These are phyloP conservation scores for Orthonyx spaldingii DNA, from an alignment of 2,113 vertebrate genomes.

Conservation along the genomic window DNA sequence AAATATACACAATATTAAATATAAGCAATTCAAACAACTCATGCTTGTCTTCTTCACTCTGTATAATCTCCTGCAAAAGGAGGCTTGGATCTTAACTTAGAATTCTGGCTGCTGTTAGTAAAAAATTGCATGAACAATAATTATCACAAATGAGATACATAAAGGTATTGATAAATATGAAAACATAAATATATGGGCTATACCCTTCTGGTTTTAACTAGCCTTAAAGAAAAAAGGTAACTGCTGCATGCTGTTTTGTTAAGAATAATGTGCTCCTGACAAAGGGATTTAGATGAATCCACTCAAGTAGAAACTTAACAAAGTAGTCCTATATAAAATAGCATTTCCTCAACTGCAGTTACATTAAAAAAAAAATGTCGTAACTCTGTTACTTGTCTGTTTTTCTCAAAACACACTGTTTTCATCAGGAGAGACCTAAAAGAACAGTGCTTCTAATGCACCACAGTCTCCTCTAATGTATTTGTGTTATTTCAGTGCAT, in stretches of 20 bases:
- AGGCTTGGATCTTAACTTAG: not conserved
- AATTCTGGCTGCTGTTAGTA: not conserved
- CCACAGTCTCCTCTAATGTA: constrained; percentile 5
- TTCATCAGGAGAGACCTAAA: not conserved
- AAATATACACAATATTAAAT: not conserved
- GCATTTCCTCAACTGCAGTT: not conserved
- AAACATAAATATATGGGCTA: not conserved
- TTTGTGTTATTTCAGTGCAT: constrained; percentile 31
- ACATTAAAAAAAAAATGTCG: not conserved
- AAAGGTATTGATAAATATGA: not conserved
- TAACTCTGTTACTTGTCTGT: not conserved
- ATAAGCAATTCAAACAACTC: not conserved
- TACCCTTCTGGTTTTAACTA: not conserved
- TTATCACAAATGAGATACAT: not conserved
- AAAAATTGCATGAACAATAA: not conserved
- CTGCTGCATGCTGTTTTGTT: not conserved
- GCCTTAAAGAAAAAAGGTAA: not conserved
- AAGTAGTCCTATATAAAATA: not conserved
- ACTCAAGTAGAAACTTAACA: not conserved
- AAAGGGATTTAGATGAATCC: not conserved
- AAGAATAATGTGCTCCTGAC: not conserved
- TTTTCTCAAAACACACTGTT: not conserved
- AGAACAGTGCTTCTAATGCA: not conserved
- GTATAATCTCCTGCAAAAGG: not conserved
- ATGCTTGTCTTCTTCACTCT: not conserved